Percentiles rank a stretch among this genome's conserved stretches.
phyloP scores from a whole-genome alignment of 1,140 invertebrate genomes.

The Bombus pascuorum region DNA sequence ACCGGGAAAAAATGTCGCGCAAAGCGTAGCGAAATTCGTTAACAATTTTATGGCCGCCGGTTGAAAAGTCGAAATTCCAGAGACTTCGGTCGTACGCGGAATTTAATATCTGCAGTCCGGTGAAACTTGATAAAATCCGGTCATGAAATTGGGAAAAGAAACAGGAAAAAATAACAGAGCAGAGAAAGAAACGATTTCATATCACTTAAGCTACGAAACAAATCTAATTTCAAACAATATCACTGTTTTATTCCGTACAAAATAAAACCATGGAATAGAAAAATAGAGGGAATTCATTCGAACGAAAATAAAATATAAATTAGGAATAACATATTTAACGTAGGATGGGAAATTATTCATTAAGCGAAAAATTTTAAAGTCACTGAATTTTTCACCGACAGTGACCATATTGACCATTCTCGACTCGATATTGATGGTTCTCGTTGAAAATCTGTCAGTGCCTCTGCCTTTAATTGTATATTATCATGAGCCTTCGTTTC shows the following conservation, averaged over 20 bases:
- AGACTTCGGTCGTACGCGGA: background rate
- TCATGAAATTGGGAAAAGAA: background rate
- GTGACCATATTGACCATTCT: background rate
- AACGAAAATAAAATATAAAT: background rate
- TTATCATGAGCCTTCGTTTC: conserved; percentile 1
- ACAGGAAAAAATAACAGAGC: background rate
- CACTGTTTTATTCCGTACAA: background rate
- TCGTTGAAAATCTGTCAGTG: background rate
- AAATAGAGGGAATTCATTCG: background rate
- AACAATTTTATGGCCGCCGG: background rate
- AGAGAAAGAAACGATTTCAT: conserved; percentile 3
- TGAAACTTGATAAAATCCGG: background rate
- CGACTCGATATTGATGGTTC: background rate
- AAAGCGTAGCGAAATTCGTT: background rate
- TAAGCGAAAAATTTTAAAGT: conserved; percentile 32
- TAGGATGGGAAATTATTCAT: background rate
- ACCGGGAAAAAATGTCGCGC: background rate
- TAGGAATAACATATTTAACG: background rate
- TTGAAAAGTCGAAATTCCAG: background rate
- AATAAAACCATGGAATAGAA: background rate
- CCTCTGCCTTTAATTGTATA: conserved; percentile 38
- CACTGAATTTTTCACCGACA: conserved; percentile 51
- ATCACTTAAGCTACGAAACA: background rate
- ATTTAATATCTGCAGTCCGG: conserved; percentile 18
- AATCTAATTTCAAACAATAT: background rate